Evolutionary conservation across 2,113 vertebrate genomes (phyloP).

Genomic region (Hippocampus zosterae): DNA sequence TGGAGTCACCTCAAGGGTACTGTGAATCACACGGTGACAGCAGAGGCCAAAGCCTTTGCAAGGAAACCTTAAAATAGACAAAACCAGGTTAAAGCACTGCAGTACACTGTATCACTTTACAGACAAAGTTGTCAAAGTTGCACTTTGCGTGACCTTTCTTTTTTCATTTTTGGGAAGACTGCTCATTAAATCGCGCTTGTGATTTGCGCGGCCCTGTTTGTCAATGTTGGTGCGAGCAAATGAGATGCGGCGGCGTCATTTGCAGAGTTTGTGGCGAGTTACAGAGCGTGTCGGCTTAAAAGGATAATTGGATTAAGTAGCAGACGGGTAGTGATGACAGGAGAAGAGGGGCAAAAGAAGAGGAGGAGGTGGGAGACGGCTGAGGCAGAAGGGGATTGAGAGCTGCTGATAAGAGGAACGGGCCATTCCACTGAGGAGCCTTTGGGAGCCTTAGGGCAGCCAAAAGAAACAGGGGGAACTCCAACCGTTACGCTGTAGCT

Average conservation of each 20-base stretch:
- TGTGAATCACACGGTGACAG: constrained; percentile 54
- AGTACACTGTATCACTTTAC: constrained; percentile 7
- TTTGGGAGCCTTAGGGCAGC: constrained; percentile 37
- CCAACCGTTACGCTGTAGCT: constrained; percentile 50
- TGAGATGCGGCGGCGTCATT: constrained; percentile 33
- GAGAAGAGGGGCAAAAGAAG: constrained; percentile 27
- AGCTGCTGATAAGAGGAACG: constrained; percentile 61
- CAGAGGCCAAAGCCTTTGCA: constrained; percentile 38
- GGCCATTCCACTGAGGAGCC: constrained; percentile 42
- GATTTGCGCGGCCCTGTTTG: constrained; percentile 4
- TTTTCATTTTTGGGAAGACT: background rate
- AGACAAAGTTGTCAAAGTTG: constrained; percentile 8
- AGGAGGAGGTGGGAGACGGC: constrained; percentile 14
- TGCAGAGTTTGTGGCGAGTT: constrained; percentile 48
- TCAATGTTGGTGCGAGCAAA: constrained; percentile 1
- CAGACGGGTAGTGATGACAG: constrained; percentile 63
- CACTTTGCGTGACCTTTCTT: constrained; percentile 15
- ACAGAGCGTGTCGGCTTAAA: constrained; percentile 70
- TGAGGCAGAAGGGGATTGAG: constrained; percentile 22
- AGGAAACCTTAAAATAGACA: constrained; percentile 42
- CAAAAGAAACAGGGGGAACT: constrained; percentile 46
- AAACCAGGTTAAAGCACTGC: constrained; percentile 14
- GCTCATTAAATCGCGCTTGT: background rate
- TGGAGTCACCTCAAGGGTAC: constrained; percentile 48
- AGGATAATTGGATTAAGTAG: constrained; percentile 73